Conservation (phyloP, 1,140 invertebrate genomes). For the Chironomus striatipennis region DNA sequence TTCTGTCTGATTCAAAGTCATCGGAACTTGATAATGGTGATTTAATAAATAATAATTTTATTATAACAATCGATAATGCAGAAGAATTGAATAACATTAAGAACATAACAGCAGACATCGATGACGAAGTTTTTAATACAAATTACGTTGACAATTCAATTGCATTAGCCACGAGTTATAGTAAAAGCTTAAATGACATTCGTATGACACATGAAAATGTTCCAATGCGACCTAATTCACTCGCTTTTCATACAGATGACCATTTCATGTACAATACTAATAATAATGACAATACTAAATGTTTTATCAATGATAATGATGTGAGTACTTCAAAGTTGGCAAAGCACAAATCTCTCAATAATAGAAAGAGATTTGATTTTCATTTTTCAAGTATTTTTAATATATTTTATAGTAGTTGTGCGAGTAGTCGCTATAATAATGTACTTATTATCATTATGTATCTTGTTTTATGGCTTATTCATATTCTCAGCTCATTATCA, state of each 20-base stretch:
- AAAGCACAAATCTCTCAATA: neutral
- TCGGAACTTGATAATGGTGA: neutral
- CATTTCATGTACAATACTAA: neutral
- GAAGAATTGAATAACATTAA: neutral
- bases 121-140: neutral
- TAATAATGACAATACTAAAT: neutral
- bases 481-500: no score
- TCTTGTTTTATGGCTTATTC: no score
- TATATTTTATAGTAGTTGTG: neutral
- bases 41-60: neutral
- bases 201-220: neutral
- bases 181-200: neutral
- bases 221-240: neutral
- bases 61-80: neutral
- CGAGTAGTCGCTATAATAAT: neutral
- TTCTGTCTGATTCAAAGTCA: no score
- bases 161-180: neutral
- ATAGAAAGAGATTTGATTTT: no score
- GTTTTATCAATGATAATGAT: neutral
- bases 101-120: neutral
- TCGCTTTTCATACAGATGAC: neutral
- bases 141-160: neutral
- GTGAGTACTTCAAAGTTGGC: conserved; percentile 11
- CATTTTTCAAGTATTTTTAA: no score
- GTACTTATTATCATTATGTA: no score